Base-by-base conservation (phyloP, 1,140 invertebrate species). In the Drosophila baimaii region DNA sequence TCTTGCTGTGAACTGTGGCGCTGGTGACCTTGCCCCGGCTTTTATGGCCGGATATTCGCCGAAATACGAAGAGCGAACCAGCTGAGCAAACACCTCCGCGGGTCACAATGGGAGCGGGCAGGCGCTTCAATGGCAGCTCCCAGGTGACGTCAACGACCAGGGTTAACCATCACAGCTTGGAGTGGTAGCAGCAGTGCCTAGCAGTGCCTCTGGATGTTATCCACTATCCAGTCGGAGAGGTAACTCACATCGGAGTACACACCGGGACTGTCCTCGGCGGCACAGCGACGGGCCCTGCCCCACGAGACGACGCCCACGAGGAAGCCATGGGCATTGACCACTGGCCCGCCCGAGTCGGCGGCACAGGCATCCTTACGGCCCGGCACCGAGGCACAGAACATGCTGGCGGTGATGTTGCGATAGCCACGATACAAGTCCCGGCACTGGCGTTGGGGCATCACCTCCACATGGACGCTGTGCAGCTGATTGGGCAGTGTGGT, bases 221-320 rank as follows among this genome's bases (percentile, higher is more conserved):
- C 35, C 0, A 13, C 52, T 49, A 93, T 91, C 92, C 92, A 93
- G 9, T 90, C 59, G 25, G 81, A 68, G 5, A 89, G 77, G 17
- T 73, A 56, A 1, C 84, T 64, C 49, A 95, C 92, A 31, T 94
- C 92, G 0, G 94, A 93, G 81, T 95, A 96, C 7, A 95, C 94
- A 5, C 95, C 95, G 2, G 95, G 95, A 68, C 92, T 93, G 3
- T 92, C 90, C 3, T 91, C 84, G 44, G 91, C 81, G 0, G 92
- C 95, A 59, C 90, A 91, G 7, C 64, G 71, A 82, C 95, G 95
- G 0, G 94, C 94, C 73, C 94, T 93, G 4, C 96, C 96, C 94
- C 94, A 96, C 2, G 95, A 96, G 0, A 95, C 94, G 15, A 96
- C 92, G 31, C 96, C 96, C 41, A 94, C 92, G 2, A 94, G 81